Conservation (phyloP, 2,888 invertebrate genomes). For the Leptinotarsa rubiginosa region DNA sequence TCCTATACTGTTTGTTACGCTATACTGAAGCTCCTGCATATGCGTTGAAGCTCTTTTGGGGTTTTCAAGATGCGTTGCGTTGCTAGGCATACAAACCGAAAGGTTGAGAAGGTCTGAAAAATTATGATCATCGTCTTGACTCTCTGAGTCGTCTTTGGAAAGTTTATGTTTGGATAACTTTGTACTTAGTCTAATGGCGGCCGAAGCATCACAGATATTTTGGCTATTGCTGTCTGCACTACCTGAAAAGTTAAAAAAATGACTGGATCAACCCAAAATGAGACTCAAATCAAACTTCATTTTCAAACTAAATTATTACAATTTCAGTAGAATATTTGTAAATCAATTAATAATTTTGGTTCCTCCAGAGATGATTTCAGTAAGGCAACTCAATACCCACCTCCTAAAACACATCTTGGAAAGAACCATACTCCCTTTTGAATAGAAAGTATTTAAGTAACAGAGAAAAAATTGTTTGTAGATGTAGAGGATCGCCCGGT, state of each 20-base stretch:
- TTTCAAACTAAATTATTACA: too few relatives aligned
- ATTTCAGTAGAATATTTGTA: too few relatives aligned
- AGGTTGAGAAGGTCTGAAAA: conserved; percentile 64
- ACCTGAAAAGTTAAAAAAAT: conserved; percentile 34
- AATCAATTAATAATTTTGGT: too few relatives aligned
- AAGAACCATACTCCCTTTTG: too few relatives aligned
- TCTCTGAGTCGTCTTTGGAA: conserved; percentile 47
- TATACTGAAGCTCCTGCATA: conserved; percentile 58
- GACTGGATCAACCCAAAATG: not conserved
- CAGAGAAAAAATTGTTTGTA: too few relatives aligned
- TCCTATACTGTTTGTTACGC: conserved; percentile 64
- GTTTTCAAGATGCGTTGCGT: conserved; percentile 54
- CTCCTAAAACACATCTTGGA: too few relatives aligned
- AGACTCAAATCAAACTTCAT: too few relatives aligned
- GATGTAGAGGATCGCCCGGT: too few relatives aligned
- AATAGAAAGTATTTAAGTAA: too few relatives aligned
- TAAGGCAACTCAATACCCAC: too few relatives aligned
- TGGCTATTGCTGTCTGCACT: conserved; percentile 51
- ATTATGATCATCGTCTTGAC: conserved; percentile 60
- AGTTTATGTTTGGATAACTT: conserved; percentile 44
- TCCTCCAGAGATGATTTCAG: too few relatives aligned
- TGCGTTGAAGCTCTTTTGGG: conserved; percentile 52
- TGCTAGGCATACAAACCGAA: conserved; percentile 61
- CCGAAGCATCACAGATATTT: conserved; percentile 56
- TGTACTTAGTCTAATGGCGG: conserved; percentile 43